A percentile compares a stretch with the other conserved stretches of the same genome.
Conservation (phyloP, 2,113 vertebrate species). For the Oryzias woworae region DNA sequence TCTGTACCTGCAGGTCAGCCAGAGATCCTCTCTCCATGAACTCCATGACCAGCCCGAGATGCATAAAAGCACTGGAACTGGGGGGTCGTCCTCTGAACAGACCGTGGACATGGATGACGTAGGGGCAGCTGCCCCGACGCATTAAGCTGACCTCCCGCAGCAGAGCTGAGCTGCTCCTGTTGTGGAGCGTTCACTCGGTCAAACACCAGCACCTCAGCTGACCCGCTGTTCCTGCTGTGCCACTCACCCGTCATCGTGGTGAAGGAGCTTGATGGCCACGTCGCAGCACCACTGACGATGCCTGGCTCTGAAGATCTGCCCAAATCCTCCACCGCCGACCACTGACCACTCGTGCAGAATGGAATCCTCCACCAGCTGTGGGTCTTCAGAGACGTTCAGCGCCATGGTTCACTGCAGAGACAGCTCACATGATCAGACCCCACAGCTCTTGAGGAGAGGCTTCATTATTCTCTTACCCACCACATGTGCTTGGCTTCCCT, state of each 20-base stretch:
- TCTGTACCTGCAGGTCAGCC: conserved; percentile 69
- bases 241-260: conserved; percentile 60
- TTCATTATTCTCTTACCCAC: too few species aligned
- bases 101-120: conserved; percentile 66
- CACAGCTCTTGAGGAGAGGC: too few species aligned
- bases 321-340: conserved; percentile 75
- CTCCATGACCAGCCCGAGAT: conserved; percentile 80
- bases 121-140: conserved; percentile 57
- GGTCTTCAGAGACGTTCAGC: not conserved
- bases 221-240: not conserved
- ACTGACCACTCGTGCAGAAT: conserved; percentile 42
- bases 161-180: conserved; percentile 42
- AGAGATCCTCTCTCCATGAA: conserved; percentile 82
- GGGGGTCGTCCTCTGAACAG: conserved; percentile 49
- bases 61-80: fast-evolving
- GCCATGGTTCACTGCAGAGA: conserved; percentile 60
- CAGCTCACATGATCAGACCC: not conserved
- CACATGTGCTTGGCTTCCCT: too few species aligned
- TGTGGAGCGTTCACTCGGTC: not conserved
- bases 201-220: not conserved
- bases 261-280: conserved; percentile 64
- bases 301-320: conserved; percentile 68
- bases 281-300: conserved; percentile 53
- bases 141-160: conserved; percentile 66
- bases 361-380: conserved; percentile 18